phyloP scores from a whole-genome alignment of 2,888 invertebrate species.

The Rambutsinella grinnellia region DNA sequence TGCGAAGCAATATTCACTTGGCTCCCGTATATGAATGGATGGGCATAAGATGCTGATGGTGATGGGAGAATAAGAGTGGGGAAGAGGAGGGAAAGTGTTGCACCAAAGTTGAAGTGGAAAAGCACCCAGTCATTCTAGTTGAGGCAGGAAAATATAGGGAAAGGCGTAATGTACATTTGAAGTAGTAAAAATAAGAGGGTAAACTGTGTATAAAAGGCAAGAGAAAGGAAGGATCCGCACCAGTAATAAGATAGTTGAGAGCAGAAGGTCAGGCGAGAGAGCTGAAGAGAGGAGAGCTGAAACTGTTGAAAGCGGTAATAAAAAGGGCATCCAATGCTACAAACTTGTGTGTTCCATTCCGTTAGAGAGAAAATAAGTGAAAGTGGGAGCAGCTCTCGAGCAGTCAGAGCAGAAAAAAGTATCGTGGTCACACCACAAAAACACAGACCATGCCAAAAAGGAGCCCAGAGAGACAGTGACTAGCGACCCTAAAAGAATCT shows the following conservation, averaged over 20 bases:
- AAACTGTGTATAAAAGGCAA: conserved; percentile 37
- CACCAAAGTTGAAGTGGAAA: conserved; percentile 15
- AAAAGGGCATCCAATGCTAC: neutral
- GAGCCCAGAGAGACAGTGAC: neutral
- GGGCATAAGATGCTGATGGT: conserved; percentile 6
- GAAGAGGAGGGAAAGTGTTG: conserved; percentile 13
- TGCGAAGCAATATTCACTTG: conserved; percentile 22
- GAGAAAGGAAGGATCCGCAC: conserved; percentile 15
- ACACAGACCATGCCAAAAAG: neutral
- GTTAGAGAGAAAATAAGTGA: neutral
- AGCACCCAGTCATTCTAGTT: no score
- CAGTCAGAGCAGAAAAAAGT: neutral
- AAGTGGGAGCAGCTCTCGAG: no score
- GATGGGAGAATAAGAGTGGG: neutral
- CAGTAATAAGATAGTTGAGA: conserved; percentile 29
- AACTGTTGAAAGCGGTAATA: neutral
- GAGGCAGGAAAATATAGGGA: conserved; percentile 1
- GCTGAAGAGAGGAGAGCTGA: conserved; percentile 3
- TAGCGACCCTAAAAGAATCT: neutral
- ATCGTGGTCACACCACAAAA: neutral
- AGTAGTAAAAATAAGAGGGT: conserved; percentile 38
- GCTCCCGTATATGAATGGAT: neutral
- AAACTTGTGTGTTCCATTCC: neutral
- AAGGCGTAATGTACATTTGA: conserved; percentile 33
- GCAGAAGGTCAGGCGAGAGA: conserved; percentile 31